Conservation (phyloP, 2,797 vertebrate species). For the Rhinatrema bivittatum region DNA sequence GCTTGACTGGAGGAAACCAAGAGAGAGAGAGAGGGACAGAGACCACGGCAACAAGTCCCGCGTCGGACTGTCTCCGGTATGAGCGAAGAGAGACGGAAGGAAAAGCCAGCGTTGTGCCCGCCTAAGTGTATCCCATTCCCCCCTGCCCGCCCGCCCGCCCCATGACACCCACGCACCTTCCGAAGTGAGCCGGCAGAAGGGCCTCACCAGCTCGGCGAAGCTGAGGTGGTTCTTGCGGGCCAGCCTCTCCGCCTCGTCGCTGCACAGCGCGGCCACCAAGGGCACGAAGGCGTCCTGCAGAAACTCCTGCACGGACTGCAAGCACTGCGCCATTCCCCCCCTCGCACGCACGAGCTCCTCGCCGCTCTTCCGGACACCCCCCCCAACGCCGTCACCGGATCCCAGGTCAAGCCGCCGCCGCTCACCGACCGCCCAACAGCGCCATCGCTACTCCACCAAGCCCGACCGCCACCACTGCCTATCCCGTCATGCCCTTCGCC, state of each 20-base stretch:
- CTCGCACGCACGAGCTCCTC: conserved; percentile 8
- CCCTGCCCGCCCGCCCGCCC: not conserved
- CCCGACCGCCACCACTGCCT: not conserved
- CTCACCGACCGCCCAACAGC: conserved; percentile 9
- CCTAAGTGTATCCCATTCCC: not conserved
- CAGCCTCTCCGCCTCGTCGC: conserved; percentile 83
- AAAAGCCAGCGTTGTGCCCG: not conserved
- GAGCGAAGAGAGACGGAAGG: too few species aligned
- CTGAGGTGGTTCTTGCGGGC: conserved; percentile 85
- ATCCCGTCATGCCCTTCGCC: too few species aligned
- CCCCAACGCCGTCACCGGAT: conserved; percentile 8
- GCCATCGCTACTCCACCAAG: not conserved
- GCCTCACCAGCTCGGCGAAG: conserved; percentile 87
- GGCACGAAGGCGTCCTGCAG: conserved; percentile 94
- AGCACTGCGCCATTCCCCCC: conserved; percentile 83
- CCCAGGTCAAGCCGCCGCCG: conserved; percentile 8
- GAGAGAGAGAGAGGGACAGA: too few species aligned
- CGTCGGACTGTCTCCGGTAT: too few species aligned
- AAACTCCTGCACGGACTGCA: conserved; percentile 92
- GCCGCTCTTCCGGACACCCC: conserved; percentile 5
- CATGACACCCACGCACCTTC: conserved; percentile 70
- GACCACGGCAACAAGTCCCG: too few species aligned
- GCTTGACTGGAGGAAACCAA: too few species aligned
- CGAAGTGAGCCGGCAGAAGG: conserved; percentile 90
- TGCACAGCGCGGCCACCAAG: conserved; percentile 90